Base-by-base conservation (phyloP, 2,113 vertebrate genomes). In the Marmota flaviventris region DNA sequence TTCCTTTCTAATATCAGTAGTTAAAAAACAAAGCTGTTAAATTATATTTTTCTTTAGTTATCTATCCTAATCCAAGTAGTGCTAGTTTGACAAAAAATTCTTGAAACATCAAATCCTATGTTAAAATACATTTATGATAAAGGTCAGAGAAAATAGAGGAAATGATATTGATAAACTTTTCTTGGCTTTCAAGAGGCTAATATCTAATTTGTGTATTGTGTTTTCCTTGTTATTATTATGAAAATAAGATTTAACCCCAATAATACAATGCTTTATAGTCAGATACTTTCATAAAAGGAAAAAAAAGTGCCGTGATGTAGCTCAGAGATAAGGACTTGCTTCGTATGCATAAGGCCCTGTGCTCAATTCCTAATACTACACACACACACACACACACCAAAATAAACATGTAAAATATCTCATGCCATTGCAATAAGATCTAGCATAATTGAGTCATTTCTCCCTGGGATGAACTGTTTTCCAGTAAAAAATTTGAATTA, bases 41-140 rank as follows among this genome's bases (percentile, higher is more conserved):
- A 70, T 72, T 94, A 84, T 4, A 91, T 37, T 91, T 93, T 85
- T 84, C 34, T 77, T 84, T 56, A 63, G 51, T 82, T 84, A 97
- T 95, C 69, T 86, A 89, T 89, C 82, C 45, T 85, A 95, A 81
- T 1, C 18, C 16, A 90, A 85, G 29, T 65, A 90, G 13, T 97
- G 8, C 22, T 69, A 89, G 11, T 70, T n/a, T 93, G 32, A 91
- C 27, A n/a, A 94, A 13, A 82, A 91, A 89, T 63, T 95, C 58
- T 94, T 93, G 22, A 84, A 63, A 75, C 1, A 78, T 70, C 25
- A 94, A 95, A 97, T 75, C 42, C 39, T 75, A 20, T 83, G 18
- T 83, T 92, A 94, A 93, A 96, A 96, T 51, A 34, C 1, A 85
- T 77, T 95, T 72, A 89, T 84, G n/a, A 24, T 56, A 92, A 95